These are phyloP conservation scores for Prunella himalayana DNA, from an alignment of 2,113 vertebrate species.

Conservation along the genomic window DNA sequence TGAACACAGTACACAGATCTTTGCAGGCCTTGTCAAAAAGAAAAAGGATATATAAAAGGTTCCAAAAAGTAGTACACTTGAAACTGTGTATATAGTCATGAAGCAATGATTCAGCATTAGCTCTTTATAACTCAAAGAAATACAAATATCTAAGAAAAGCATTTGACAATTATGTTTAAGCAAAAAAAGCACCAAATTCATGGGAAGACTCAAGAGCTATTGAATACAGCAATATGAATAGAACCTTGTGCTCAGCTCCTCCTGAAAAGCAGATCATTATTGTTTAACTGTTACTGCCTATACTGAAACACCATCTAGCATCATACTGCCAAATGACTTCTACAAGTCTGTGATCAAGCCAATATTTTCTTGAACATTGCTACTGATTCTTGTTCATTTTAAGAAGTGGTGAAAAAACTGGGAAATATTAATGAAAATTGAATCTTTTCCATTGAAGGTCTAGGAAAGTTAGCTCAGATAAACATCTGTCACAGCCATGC, in stretches of 20 bases:
- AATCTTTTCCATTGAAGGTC: not conserved
- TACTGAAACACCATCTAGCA: not conserved
- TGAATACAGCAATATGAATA: not conserved
- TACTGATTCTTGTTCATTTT: not conserved
- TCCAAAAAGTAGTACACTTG: not conserved
- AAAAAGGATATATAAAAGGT: not conserved
- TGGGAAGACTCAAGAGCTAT: not conserved
- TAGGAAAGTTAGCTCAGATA: not conserved
- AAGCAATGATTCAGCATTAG: not conserved
- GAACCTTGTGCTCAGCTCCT: not conserved
- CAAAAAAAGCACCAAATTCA: not conserved
- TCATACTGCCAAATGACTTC: not conserved
- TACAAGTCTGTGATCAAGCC: not conserved
- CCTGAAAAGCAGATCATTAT: not conserved
- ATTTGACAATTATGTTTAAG: not conserved
- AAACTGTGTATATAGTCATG: not conserved
- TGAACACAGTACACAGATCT: not conserved
- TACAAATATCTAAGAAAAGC: not conserved
- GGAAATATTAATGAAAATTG: not conserved
- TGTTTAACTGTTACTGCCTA: not conserved
- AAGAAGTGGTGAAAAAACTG: not conserved
- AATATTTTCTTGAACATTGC: not conserved
- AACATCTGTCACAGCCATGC: not conserved
- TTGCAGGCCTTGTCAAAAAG: not conserved
- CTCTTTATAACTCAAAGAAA: not conserved